phyloP scores from a whole-genome alignment of 2,797 vertebrate genomes.

The Spea hammondii region DNA sequence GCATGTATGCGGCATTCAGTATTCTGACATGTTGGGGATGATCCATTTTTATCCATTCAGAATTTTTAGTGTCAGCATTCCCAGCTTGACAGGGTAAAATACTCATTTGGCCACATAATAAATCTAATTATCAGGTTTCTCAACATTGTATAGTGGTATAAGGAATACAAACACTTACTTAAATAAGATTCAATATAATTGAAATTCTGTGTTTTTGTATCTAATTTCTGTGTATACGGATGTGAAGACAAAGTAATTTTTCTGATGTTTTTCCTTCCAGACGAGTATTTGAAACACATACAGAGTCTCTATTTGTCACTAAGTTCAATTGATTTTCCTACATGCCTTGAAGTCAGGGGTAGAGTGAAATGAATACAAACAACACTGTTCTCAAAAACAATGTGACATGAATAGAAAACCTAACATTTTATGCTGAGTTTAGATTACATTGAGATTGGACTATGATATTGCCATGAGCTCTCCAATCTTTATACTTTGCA shows the following conservation, averaged over 20 bases:
- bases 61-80: no score
- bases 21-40: no score
- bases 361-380: slow-evolving; percentile 45
- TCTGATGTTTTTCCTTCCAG: slow-evolving; percentile 16
- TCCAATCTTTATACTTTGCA: slow-evolving; percentile 13
- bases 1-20: no score
- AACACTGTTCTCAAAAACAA: slow-evolving; percentile 32
- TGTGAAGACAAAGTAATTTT: slow-evolving; percentile 36
- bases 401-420: slow-evolving; percentile 39
- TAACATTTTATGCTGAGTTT: slow-evolving; percentile 30
- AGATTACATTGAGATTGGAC: slow-evolving; percentile 31
- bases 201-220: no score
- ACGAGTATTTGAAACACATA: slow-evolving; percentile 38
- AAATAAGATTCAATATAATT: no score
- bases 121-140: no score
- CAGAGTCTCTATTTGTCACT: slow-evolving; percentile 44
- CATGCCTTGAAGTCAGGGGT: slow-evolving; percentile 28
- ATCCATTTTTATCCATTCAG: no score
- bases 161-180: no score
- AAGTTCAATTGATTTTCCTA: slow-evolving; percentile 46
- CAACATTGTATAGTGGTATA: no score
- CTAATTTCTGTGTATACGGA: neutral
- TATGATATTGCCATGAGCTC: neutral
- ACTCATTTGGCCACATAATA: no score
- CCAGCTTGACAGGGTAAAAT: no score